phyloP scores from a whole-genome alignment of 1,140 invertebrate species.

The Leptopilina boulardi region DNA sequence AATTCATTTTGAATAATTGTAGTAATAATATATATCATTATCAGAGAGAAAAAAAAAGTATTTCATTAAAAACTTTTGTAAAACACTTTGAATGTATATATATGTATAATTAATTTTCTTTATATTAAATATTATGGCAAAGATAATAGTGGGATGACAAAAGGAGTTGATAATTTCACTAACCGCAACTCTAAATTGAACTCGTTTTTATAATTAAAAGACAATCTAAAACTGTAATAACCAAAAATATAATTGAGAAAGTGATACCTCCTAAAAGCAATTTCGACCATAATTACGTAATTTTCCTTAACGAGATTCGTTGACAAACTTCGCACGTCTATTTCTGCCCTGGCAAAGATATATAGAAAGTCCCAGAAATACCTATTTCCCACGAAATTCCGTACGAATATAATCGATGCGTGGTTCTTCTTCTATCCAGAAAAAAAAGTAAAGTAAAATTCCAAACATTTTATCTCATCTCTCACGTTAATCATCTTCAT shows the following conservation, averaged over 20 bases:
- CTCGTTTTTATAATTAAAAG: neutral
- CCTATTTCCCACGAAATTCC: conserved; percentile 12
- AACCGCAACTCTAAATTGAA: too few relatives aligned
- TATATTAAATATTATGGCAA: too few relatives aligned
- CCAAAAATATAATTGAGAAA: neutral
- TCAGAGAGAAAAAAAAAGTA: neutral
- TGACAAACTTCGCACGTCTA: conserved; percentile 24
- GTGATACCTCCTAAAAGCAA: conserved; percentile 1
- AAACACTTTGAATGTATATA: too few relatives aligned
- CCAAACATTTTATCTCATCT: conserved; percentile 28
- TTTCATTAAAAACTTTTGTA: neutral
- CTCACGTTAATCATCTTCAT: conserved; percentile 19
- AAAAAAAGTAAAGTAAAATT: neutral
- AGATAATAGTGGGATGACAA: too few relatives aligned
- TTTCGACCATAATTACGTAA: conserved; percentile 10
- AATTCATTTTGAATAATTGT: too few relatives aligned
- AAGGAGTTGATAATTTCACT: too few relatives aligned
- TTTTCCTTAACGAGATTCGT: conserved; percentile 15
- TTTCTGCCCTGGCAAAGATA: conserved; percentile 2
- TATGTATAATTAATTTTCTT: too few relatives aligned
- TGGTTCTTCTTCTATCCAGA: neutral
- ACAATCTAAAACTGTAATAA: neutral
- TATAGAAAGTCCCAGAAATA: conserved; percentile 13
- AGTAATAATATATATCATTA: too few relatives aligned
- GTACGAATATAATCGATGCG: neutral